Conservation (phyloP, 2,113 vertebrate species). For the Chaetorhynchus papuensis region DNA sequence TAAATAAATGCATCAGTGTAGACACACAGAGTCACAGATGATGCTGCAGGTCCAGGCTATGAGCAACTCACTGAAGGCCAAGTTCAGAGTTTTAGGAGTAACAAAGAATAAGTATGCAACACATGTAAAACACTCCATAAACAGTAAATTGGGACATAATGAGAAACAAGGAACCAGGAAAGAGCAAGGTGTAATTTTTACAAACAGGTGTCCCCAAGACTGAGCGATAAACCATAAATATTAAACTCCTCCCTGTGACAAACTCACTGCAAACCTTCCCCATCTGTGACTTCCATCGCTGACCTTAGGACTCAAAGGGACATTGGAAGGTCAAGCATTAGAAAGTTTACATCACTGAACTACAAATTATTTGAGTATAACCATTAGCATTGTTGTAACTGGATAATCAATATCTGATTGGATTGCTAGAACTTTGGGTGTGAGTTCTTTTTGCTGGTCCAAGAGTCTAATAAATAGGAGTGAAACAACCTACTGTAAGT, state of each 20-base stretch:
- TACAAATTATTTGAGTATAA: background rate
- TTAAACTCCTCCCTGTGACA: background rate
- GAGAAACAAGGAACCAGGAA: background rate
- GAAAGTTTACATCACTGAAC: background rate
- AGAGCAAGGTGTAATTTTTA: background rate
- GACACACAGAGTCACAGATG: rapidly evolving
- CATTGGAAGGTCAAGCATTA: background rate
- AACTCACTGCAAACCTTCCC: background rate
- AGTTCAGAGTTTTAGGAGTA: background rate
- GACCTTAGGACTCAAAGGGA: background rate
- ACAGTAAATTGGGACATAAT: background rate
- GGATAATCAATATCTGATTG: background rate
- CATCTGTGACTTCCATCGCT: background rate
- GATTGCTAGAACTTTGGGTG: background rate
- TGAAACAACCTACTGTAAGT: background rate
- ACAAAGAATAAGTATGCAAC: background rate
- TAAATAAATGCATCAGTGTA: background rate
- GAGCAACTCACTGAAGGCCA: background rate
- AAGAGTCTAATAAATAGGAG: background rate
- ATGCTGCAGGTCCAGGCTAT: background rate
- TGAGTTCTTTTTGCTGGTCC: background rate
- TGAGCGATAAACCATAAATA: background rate
- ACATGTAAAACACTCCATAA: background rate
- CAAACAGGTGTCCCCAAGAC: background rate
- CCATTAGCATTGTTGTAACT: rapidly evolving